These are phyloP conservation scores for Diachasma alloeum DNA, from an alignment of 1,140 invertebrate species.

Conservation along the genomic window DNA sequence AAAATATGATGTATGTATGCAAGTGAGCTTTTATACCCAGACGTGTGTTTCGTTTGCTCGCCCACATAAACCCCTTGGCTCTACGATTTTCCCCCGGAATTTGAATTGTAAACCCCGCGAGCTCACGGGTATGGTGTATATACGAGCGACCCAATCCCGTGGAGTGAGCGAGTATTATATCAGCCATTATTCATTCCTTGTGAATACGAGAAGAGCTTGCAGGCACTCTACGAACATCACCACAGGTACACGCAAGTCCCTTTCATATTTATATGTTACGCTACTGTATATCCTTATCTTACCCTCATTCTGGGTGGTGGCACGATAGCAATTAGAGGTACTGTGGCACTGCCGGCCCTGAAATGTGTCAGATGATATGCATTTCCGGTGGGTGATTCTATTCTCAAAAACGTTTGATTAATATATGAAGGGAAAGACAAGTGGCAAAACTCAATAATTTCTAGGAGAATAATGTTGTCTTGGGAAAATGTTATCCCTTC, in stretches of 20 bases:
- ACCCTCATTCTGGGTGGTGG: constrained; percentile 7
- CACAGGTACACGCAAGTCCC: neutral
- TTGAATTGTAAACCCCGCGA: constrained; percentile 33
- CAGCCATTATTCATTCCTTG: constrained; percentile 35
- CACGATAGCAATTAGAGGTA: constrained; percentile 21
- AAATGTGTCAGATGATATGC: constrained; percentile 19
- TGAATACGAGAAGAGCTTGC: constrained; percentile 21
- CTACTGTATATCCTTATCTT: neutral
- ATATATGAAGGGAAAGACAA: neutral
- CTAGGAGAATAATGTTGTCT: no score
- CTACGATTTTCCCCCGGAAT: constrained; percentile 21
- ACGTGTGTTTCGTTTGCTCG: neutral
- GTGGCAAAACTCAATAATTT: no score
- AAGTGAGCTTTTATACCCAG: neutral
- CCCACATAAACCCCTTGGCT: constrained; percentile 12
- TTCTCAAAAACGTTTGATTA: neutral
- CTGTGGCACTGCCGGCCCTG: constrained; percentile 5
- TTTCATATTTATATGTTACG: neutral
- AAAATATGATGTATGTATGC: constrained; percentile 8
- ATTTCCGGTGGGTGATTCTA: constrained; percentile 12
- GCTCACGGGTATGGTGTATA: neutral
- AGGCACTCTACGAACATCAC: constrained; percentile 14
- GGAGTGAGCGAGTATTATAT: constrained; percentile 25
- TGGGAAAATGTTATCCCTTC: no score
- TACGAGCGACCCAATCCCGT: constrained; percentile 26